Evolutionary conservation across 2,113 vertebrate genomes (phyloP).

Genomic region (Ahaetulla prasina): DNA sequence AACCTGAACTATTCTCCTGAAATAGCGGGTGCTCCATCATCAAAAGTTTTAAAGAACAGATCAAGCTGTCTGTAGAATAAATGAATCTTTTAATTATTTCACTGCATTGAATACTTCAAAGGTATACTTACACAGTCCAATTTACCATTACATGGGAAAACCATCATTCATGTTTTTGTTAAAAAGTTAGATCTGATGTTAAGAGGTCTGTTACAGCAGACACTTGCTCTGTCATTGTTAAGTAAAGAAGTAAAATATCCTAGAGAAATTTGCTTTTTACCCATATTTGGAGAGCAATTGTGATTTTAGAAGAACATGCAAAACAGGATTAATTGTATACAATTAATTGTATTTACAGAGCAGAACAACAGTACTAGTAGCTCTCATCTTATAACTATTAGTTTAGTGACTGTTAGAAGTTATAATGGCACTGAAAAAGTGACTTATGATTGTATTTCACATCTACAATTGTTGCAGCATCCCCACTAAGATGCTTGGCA

Average conservation of each 20-base stretch:
- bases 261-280: not conserved
- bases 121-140: not conserved
- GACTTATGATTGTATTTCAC: too few relatives aligned
- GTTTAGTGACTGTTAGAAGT: too few relatives aligned
- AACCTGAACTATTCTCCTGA: too few relatives aligned
- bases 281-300: not conserved
- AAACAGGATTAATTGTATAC: not conserved
- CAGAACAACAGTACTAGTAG: not conserved
- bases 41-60: too few relatives aligned
- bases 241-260: too few relatives aligned
- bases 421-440: too few relatives aligned
- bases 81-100: not conserved
- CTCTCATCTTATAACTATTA: too few relatives aligned
- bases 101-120: not conserved
- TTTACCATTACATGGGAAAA: not conserved
- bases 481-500: too few relatives aligned
- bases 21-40: too few relatives aligned
- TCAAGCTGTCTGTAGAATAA: not conserved
- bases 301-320: not conserved
- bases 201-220: not conserved
- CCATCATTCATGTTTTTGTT: not conserved
- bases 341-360: not conserved
- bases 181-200: not conserved
- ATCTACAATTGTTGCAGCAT: too few relatives aligned
- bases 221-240: not conserved